Evolutionary conservation across 2,888 invertebrate species (phyloP).

Genomic region (Drosophila macrothrix): DNA sequence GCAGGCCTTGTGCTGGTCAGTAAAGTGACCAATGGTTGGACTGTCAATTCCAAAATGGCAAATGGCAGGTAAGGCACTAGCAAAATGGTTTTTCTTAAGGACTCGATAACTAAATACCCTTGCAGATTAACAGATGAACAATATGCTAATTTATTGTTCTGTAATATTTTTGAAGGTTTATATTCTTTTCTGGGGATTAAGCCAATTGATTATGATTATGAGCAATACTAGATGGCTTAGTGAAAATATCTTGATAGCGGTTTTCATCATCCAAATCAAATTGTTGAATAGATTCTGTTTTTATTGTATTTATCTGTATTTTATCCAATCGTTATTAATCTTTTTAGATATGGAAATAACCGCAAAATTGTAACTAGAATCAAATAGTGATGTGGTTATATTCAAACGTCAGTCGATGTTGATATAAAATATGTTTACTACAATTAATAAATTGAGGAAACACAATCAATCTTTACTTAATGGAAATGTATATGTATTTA

Average conservation of each 20-base stretch:
- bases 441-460: background rate
- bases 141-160: background rate
- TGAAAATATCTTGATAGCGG: background rate
- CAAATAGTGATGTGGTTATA: background rate
- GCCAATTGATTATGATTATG: background rate
- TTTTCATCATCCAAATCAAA: background rate
- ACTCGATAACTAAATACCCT: background rate
- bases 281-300: background rate
- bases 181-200: background rate
- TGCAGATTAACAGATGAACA: background rate
- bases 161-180: background rate
- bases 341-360: background rate
- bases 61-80: constrained; percentile 15
- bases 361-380: background rate
- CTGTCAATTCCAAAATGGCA: constrained; percentile 51
- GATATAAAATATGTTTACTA: background rate
- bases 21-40: constrained; percentile 54
- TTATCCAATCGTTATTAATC: background rate
- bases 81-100: background rate
- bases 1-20: constrained; percentile 65
- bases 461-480: background rate
- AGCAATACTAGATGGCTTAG: background rate
- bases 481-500: background rate
- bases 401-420: background rate
- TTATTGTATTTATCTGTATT: background rate